Base-by-base conservation (phyloP, 1,140 invertebrate species). In the Drosophila kepulauana region DNA sequence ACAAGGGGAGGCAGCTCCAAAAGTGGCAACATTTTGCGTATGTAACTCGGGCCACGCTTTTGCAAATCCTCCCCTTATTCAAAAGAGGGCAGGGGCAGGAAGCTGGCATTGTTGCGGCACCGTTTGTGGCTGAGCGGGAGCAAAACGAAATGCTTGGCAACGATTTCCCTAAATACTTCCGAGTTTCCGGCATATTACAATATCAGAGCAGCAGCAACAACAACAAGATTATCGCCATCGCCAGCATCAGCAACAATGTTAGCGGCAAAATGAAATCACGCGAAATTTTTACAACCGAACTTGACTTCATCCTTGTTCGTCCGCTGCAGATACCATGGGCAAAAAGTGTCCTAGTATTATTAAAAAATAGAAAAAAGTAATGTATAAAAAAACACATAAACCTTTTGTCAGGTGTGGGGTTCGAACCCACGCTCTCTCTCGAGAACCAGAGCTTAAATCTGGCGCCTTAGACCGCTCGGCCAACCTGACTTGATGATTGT, bases 161-260 rank as follows among this genome's bases (percentile, higher is more conserved):
- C 86, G 86, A 90, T 90, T 89, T 89, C 86, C 86, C 81, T 89
- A 89, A 89, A 89, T 89, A 89, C 86, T 90, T 84, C 81, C 86
- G 82, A 89, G 85, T 89, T 89, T 89, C 81, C 81, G 81, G 71
- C 71, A 86, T 89, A 86, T 86, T 88, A 87, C 84, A 87, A 80
- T 84, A 82, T 84, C 80, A 82, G 63, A 61, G 38, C 59, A 49
- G 38, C 70, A 87, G 73, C 82, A 84, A 38, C 78, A 78, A 62
- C 67, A 49, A 73, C 82, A 86, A 71, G 45, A 41, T 52, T 46
- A 41, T 52, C 65, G 80, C 67, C 81, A 78, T 28, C 78, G 66
- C 49, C 62, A 66, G 71, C 78, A 79, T 41, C 75, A 75, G 63
- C 72, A 66, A 82, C 82, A 87, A 80, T 78, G 84, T 88, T 85